Percentiles rank a stretch among this genome's conserved stretches.
Evolutionary conservation across 2,113 vertebrate species (phyloP).

Genomic region (Lasiurus cinereus): DNA sequence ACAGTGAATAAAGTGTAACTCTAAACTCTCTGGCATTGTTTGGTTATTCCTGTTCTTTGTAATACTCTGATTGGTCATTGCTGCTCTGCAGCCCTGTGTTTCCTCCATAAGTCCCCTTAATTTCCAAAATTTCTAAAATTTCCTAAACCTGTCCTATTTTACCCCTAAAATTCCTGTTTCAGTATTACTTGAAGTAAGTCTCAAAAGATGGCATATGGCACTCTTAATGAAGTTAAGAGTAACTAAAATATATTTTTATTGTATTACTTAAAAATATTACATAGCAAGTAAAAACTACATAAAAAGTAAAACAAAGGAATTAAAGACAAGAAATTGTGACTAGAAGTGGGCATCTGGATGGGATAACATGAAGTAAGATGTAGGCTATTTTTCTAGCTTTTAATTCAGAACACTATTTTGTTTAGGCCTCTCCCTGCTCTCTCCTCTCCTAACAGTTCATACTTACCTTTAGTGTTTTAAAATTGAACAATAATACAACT

Average conservation of each 20-base stretch:
- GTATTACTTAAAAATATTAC: not conserved
- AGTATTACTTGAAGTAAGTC: not conserved
- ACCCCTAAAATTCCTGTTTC: no score
- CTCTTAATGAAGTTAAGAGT: not conserved
- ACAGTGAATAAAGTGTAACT: no score
- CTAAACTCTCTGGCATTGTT: no score
- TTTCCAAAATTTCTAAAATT: no score
- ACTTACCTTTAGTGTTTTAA: not conserved
- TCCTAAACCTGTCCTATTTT: no score
- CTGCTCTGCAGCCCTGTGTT: no score
- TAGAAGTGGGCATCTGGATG: not conserved
- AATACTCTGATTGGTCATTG: no score
- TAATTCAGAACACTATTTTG: not conserved
- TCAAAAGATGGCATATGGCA: not conserved
- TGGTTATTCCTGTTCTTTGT: no score
- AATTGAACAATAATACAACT: not conserved
- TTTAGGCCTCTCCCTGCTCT: not conserved
- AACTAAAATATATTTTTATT: slow-evolving; percentile 8
- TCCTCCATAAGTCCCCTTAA: no score
- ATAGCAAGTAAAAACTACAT: not conserved
- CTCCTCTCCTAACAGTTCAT: not conserved
- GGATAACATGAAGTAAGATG: not conserved
- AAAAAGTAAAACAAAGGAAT: not conserved
- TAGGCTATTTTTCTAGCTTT: not conserved
- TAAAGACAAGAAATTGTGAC: not conserved